Conservation (phyloP, 1,140 invertebrate species). For the Sycobia sp. region DNA sequence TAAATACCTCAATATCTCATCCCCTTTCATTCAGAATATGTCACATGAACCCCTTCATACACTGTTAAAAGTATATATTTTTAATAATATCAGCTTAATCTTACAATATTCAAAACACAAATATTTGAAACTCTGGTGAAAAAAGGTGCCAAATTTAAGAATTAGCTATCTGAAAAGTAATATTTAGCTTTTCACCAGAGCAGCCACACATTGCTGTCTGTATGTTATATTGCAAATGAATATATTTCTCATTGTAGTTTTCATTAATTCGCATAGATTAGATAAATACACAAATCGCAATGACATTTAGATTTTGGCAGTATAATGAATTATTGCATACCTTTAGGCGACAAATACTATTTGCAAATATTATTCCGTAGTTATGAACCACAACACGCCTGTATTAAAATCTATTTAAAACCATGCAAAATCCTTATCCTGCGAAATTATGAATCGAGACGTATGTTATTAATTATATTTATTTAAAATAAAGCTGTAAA, state of each 20-base stretch:
- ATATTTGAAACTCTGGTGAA: conserved; percentile 1
- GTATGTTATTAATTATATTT: too few relatives aligned
- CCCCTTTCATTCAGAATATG: conserved; percentile 7
- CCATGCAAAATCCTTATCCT: neutral
- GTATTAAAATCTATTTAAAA: conserved; percentile 1
- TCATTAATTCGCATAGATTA: conserved; percentile 28
- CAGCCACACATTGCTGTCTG: conserved; percentile 20
- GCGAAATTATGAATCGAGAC: neutral
- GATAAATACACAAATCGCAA: conserved; percentile 6
- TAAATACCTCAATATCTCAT: too few relatives aligned
- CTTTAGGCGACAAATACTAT: conserved; percentile 2
- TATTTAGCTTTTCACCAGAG: conserved; percentile 13
- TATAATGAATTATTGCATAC: neutral
- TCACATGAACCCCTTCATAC: neutral
- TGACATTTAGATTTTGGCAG: conserved; percentile 9
- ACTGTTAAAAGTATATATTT: too few relatives aligned
- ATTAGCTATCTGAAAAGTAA: neutral
- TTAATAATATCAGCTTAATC: too few relatives aligned
- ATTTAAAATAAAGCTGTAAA: too few relatives aligned
- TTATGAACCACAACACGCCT: conserved; percentile 6
- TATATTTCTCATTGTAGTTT: conserved; percentile 28
- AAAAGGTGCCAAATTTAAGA: conserved; percentile 9
- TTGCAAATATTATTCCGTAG: conserved; percentile 11
- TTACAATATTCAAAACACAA: too few relatives aligned
- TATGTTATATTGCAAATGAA: conserved; percentile 20